A percentile compares a stretch with the other conserved stretches of the same genome.
These are phyloP conservation scores for Crioceris asparagi DNA, from an alignment of 2,888 invertebrate genomes.

Conservation along the genomic window DNA sequence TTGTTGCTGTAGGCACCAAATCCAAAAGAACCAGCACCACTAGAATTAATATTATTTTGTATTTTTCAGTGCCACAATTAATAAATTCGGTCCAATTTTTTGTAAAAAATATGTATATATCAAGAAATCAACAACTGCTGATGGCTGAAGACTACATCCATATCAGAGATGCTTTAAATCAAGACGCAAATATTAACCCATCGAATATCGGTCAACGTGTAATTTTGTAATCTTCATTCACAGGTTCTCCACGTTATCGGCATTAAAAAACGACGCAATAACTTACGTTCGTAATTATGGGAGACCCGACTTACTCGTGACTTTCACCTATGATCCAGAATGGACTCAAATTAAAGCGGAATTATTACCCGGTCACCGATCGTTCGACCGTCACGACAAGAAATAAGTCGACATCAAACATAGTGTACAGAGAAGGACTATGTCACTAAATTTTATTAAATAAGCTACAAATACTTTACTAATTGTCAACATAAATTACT, in stretches of 20 bases:
- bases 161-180: constrained; percentile 2
- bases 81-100: too few species aligned
- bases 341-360: not conserved
- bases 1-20: too few species aligned
- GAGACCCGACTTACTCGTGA: not conserved
- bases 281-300: not conserved
- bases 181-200: not conserved
- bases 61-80: too few species aligned
- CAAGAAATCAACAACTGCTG: not conserved
- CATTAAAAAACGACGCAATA: not conserved
- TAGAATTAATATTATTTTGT: too few species aligned
- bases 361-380: not conserved
- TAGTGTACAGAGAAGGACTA: too few species aligned
- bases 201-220: constrained; percentile 3
- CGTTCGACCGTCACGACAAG: constrained; percentile 2
- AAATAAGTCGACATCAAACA: too few species aligned
- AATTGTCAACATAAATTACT: too few species aligned
- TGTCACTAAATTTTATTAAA: too few species aligned
- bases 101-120: too few species aligned
- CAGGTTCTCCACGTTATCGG: constrained; percentile 3
- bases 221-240: constrained; percentile 1
- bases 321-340: not conserved
- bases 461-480: too few species aligned
- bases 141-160: constrained; percentile 1
- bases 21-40: too few species aligned